phyloP scores from a whole-genome alignment of 2,888 invertebrate species.

The Cheilosia vernalis region DNA sequence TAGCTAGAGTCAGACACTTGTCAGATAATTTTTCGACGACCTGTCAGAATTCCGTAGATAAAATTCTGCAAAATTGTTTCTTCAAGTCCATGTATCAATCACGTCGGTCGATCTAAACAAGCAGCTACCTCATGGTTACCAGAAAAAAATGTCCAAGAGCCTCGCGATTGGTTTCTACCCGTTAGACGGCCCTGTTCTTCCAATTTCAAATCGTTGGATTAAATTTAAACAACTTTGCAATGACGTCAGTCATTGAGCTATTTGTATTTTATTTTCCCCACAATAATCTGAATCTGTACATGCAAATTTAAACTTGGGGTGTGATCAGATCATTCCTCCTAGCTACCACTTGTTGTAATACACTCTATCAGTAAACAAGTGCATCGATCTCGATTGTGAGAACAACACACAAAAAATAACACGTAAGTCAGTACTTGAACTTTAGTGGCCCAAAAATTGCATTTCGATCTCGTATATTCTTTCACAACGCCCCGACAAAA shows the following conservation, averaged over 20 bases:
- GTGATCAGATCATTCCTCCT: background rate
- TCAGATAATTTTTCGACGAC: too few species aligned
- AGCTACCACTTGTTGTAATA: conserved; percentile 1
- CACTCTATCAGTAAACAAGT: conserved; percentile 3
- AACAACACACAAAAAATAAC: background rate
- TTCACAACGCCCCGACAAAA: conserved; percentile 5
- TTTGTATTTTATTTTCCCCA: background rate
- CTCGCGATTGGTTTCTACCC: background rate
- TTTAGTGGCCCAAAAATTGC: conserved; percentile 25
- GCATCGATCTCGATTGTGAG: conserved; percentile 6
- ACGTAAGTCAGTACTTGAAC: conserved; percentile 16
- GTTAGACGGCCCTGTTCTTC: background rate
- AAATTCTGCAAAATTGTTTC: too few species aligned
- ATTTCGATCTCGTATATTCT: conserved; percentile 1
- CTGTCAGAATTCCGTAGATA: too few species aligned
- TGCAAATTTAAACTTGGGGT: background rate
- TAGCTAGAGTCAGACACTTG: too few species aligned
- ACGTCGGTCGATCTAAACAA: too few species aligned
- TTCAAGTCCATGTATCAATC: too few species aligned
- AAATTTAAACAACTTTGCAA: background rate
- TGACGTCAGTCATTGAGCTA: conserved; percentile 6
- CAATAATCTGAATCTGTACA: background rate
- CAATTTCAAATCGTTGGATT: background rate
- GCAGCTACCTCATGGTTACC: too few species aligned
- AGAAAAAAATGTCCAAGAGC: background rate